Percentiles rank a stretch among this genome's conserved stretches.
phyloP scores from a whole-genome alignment of 2,888 invertebrate genomes.

The Electrophaes corylata region DNA sequence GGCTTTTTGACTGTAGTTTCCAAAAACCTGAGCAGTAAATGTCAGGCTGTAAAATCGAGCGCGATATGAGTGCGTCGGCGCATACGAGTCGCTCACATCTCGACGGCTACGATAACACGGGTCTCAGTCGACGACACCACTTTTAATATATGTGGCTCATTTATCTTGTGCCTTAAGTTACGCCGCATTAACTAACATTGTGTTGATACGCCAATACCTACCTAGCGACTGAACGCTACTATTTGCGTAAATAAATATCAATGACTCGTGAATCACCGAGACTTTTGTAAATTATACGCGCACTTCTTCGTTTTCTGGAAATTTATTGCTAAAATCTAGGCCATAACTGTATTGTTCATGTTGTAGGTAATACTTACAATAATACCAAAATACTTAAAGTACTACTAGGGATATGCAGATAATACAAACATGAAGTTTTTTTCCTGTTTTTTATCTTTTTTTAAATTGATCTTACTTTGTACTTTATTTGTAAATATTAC shows the following conservation, averaged over 20 bases:
- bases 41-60: slow-evolving; percentile 71
- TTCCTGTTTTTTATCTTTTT: too few relatives aligned
- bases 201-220: slow-evolving; percentile 43
- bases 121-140: slow-evolving; percentile 68
- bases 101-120: slow-evolving; percentile 74
- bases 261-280: neutral
- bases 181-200: slow-evolving; percentile 56
- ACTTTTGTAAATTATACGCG: neutral
- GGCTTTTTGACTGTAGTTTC: slow-evolving; percentile 69
- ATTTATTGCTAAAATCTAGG: too few relatives aligned
- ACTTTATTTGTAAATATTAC: too few relatives aligned
- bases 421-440: too few relatives aligned
- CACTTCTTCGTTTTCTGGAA: neutral
- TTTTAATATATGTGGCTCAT: slow-evolving; percentile 73
- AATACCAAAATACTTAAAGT: too few relatives aligned
- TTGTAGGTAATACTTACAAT: too few relatives aligned
- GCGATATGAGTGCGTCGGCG: slow-evolving; percentile 68
- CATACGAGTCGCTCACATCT: slow-evolving; percentile 72
- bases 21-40: slow-evolving; percentile 77
- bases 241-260: slow-evolving; percentile 1
- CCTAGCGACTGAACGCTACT: slow-evolving; percentile 31
- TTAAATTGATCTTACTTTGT: too few relatives aligned
- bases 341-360: neutral
- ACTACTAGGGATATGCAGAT: too few relatives aligned
- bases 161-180: slow-evolving; percentile 72